Evolutionary conservation across 2,797 vertebrate species (phyloP).

Genomic region (Yasuhikotakia modesta): DNA sequence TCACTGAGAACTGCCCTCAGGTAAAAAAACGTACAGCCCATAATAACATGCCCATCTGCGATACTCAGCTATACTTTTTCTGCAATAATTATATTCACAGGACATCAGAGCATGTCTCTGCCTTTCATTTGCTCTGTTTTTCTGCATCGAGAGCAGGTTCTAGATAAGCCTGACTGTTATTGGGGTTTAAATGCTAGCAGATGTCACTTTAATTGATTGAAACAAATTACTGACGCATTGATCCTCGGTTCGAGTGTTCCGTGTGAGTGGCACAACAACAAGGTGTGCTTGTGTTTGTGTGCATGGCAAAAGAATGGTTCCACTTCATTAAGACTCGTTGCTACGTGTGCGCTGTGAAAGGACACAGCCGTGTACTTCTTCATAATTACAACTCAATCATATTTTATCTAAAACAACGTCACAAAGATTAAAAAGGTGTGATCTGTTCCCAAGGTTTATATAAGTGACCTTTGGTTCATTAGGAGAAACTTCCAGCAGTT

Average conservation of each 20-base stretch:
- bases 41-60: slow-evolving; percentile 53
- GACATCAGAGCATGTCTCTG: slow-evolving; percentile 9
- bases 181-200: slow-evolving; percentile 77
- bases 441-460: not conserved
- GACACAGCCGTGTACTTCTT: not conserved
- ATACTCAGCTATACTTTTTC: slow-evolving; percentile 31
- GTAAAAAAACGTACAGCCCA: slow-evolving; percentile 45
- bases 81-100: slow-evolving; percentile 37
- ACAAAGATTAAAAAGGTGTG: not conserved
- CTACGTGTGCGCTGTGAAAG: not conserved
- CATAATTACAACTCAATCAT: not conserved
- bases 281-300: slow-evolving; percentile 10
- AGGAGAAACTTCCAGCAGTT: not conserved
- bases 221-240: slow-evolving; percentile 78
- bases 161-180: slow-evolving; percentile 51
- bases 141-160: slow-evolving; percentile 22
- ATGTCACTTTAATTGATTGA: slow-evolving; percentile 82
- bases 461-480: not conserved
- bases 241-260: slow-evolving; percentile 65
- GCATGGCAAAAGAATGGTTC: slow-evolving; percentile 7
- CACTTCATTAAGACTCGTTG: not conserved
- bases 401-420: not conserved
- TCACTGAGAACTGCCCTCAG: slow-evolving; percentile 27
- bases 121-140: slow-evolving; percentile 9
- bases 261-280: slow-evolving; percentile 45